Evolutionary conservation across 2,113 vertebrate species (phyloP).

Genomic region (Holacanthus passer): DNA sequence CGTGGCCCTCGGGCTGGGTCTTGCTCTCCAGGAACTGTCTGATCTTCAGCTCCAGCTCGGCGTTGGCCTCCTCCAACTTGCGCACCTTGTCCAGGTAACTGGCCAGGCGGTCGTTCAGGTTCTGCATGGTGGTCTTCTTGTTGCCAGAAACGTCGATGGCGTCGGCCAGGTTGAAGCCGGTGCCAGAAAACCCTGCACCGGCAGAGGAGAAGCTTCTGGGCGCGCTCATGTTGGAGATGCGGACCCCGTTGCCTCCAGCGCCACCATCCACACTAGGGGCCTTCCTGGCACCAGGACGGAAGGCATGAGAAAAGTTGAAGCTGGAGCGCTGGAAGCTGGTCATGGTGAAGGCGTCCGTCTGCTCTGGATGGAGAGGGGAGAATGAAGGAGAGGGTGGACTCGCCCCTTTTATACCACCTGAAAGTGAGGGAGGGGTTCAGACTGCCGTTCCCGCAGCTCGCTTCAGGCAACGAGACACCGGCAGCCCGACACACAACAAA

Average conservation of each 20-base stretch:
- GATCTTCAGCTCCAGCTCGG: slow-evolving; percentile 83
- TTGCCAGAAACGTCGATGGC: slow-evolving; percentile 53
- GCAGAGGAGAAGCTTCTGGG: slow-evolving; percentile 41
- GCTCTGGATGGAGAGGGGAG: slow-evolving; percentile 53
- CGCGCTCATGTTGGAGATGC: slow-evolving; percentile 55
- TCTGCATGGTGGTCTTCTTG: slow-evolving; percentile 84
- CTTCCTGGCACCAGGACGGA: neutral
- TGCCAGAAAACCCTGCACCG: neutral
- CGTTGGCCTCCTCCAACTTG: slow-evolving; percentile 80
- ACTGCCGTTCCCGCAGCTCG: neutral
- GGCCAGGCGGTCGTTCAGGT: slow-evolving; percentile 85
- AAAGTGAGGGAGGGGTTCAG: slow-evolving; percentile 29
- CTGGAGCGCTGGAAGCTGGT: neutral
- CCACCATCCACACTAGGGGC: slow-evolving; percentile 57
- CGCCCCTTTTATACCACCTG: slow-evolving; percentile 50
- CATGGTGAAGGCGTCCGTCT: slow-evolving; percentile 56
- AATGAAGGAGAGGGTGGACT: slow-evolving; percentile 4
- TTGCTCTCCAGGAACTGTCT: slow-evolving; percentile 76
- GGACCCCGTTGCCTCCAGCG: slow-evolving; percentile 50
- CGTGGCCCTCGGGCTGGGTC: slow-evolving; percentile 36
- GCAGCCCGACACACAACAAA: neutral
- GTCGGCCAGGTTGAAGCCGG: slow-evolving; percentile 57
- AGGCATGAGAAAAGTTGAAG: neutral
- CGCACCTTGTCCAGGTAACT: slow-evolving; percentile 82
- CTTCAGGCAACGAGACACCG: neutral